Evolutionary conservation across 2,113 vertebrate species (phyloP).

Genomic region (Alethe castanea): DNA sequence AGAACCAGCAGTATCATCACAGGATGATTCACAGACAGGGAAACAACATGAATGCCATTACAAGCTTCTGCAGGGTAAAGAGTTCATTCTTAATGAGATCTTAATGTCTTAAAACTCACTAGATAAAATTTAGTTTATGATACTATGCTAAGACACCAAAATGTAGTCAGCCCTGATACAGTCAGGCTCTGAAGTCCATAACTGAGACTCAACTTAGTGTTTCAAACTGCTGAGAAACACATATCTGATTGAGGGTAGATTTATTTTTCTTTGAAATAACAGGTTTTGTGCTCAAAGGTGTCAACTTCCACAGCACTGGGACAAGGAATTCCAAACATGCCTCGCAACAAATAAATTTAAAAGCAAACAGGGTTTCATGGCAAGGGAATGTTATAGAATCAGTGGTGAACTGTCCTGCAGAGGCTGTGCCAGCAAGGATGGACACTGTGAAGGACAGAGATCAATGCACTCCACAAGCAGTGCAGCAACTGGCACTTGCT

Average conservation of each 20-base stretch:
- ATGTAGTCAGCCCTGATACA: neutral
- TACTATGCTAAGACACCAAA: neutral
- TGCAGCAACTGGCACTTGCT: neutral
- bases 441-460: neutral
- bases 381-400: neutral
- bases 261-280: neutral
- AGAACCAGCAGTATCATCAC: neutral
- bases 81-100: neutral
- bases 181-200: neutral
- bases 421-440: neutral
- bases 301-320: neutral
- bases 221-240: neutral
- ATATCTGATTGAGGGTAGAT: neutral
- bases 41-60: neutral
- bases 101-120: neutral
- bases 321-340: neutral
- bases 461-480: neutral
- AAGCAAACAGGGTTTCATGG: neutral
- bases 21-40: neutral
- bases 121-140: neutral
- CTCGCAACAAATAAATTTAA: neutral
- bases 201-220: neutral
- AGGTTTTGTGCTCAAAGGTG: neutral
- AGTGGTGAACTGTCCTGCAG: neutral
- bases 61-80: neutral